phyloP scores from a whole-genome alignment of 2,888 invertebrate genomes.

The Podabrus alpinus region DNA sequence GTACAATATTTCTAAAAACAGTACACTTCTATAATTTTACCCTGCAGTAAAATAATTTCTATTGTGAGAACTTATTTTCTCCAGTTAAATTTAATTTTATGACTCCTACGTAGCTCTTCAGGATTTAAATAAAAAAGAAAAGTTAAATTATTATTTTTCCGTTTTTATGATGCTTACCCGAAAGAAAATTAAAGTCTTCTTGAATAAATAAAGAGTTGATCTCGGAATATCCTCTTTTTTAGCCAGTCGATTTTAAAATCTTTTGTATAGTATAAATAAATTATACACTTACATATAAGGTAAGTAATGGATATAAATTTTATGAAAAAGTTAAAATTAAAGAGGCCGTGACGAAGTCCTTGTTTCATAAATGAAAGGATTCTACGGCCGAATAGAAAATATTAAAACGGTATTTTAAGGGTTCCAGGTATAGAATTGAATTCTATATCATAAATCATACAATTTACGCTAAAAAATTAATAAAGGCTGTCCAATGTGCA shows the following conservation, averaged over 20 bases:
- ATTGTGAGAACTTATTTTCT: background rate
- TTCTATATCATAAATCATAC: background rate
- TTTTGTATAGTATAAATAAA: background rate
- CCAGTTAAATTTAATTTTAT: background rate
- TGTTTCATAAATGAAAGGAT: background rate
- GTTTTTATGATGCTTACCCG: background rate
- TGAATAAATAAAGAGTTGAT: background rate
- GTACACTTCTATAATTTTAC: background rate
- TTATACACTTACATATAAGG: background rate
- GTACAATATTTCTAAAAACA: background rate
- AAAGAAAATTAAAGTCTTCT: background rate
- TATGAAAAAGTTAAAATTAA: background rate
- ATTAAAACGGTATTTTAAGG: background rate
- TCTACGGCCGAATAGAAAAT: background rate
- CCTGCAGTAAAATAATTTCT: background rate
- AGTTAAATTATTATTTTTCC: background rate
- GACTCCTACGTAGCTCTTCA: background rate
- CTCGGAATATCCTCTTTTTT: background rate
- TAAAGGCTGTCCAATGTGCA: constrained; percentile 14
- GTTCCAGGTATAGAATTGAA: background rate
- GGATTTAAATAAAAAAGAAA: background rate
- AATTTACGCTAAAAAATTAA: background rate
- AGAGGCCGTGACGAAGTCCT: background rate
- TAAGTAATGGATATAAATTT: background rate
- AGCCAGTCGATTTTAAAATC: background rate